A percentile compares a stretch with the other conserved stretches of the same genome.
These are phyloP conservation scores for Idaea dimidiata DNA, from an alignment of 2,888 invertebrate species.

Conservation along the genomic window DNA sequence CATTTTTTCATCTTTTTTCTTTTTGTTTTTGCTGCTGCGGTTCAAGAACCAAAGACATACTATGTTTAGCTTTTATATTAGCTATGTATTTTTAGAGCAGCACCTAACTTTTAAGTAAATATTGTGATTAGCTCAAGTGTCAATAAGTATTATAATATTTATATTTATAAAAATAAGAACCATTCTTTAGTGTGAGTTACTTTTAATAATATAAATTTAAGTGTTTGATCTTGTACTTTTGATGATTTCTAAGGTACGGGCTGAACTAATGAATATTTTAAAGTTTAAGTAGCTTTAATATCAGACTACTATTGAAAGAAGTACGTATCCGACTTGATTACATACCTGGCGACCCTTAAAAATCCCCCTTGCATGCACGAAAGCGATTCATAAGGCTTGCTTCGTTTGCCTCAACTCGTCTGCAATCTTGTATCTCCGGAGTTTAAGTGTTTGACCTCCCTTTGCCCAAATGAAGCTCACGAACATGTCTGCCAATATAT, in stretches of 20 bases:
- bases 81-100: no score
- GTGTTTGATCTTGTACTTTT: no score
- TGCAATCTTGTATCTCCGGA: conserved; percentile 74
- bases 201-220: no score
- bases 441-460: conserved; percentile 75
- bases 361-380: conserved; percentile 59
- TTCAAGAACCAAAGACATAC: neutral
- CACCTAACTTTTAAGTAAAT: no score
- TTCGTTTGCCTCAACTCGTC: conserved; percentile 71
- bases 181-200: no score
- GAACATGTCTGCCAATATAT: conserved; percentile 55
- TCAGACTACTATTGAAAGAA: conserved; percentile 33
- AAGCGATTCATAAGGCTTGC: conserved; percentile 70
- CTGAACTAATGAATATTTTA: neutral
- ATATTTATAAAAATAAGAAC: no score
- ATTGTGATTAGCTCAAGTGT: no score
- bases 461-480: conserved; percentile 73
- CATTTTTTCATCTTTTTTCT: conserved; percentile 38
- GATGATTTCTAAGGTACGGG: neutral
- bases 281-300: conserved; percentile 12
- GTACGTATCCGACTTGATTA: conserved; percentile 33
- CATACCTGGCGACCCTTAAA: conserved; percentile 46
- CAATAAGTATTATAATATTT: no score
- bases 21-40: conserved; percentile 29
- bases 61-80: neutral